These are phyloP conservation scores for Anthophora plumipes DNA, from an alignment of 2,888 invertebrate genomes.

Conservation along the genomic window DNA sequence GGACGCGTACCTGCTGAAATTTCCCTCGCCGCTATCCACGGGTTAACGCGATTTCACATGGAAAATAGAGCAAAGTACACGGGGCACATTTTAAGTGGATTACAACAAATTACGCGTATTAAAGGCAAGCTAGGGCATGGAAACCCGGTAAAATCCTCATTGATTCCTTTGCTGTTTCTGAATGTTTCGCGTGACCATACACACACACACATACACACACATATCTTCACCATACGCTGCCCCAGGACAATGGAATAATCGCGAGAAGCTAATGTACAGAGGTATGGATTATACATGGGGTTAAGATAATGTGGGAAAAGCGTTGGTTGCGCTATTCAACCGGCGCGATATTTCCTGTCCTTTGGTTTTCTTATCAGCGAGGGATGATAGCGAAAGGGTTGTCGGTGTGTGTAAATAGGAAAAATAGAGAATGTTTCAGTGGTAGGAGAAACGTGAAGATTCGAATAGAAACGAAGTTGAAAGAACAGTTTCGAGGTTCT, in stretches of 20 bases:
- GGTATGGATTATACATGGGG: not conserved
- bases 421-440: no score
- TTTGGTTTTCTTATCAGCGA: constrained; percentile 2
- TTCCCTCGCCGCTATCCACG: constrained; percentile 1
- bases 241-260: constrained; percentile 14
- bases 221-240: not conserved
- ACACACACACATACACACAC: no score
- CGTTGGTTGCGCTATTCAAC: not conserved
- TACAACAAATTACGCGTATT: constrained; percentile 56
- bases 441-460: no score
- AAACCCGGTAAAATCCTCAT: constrained; percentile 16
- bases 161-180: constrained; percentile 39
- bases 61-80: constrained; percentile 48
- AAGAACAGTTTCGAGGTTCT: no score
- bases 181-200: constrained; percentile 1
- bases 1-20: constrained; percentile 44
- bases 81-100: constrained; percentile 41
- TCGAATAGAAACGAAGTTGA: no score
- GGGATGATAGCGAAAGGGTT: no score
- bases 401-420: no score
- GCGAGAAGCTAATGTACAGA: not conserved
- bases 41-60: constrained; percentile 43
- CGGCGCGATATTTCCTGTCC: not conserved
- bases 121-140: not conserved
- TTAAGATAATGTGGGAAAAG: not conserved